phyloP scores from a whole-genome alignment of 2,888 invertebrate species.

The Ophion slaviceki region DNA sequence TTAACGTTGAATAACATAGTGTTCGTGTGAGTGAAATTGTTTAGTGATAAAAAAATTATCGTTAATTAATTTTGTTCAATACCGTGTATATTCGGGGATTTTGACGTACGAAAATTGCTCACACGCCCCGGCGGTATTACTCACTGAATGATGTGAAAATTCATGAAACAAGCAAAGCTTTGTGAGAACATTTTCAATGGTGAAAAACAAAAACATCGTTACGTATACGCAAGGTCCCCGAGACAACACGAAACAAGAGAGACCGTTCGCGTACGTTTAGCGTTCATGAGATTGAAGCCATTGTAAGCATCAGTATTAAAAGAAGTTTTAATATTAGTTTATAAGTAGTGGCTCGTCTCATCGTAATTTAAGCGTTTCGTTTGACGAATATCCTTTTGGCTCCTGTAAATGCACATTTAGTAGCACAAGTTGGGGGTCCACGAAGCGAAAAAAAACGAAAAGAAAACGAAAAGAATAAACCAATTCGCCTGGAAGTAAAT shows the following conservation, averaged over 20 bases:
- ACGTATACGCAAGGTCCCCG: conserved; percentile 18
- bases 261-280: conserved; percentile 28
- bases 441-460: not conserved
- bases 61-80: conserved; percentile 18
- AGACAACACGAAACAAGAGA: conserved; percentile 6
- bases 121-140: conserved; percentile 19
- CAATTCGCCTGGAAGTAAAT: conserved; percentile 20
- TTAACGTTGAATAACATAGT: conserved; percentile 30
- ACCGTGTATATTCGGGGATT: conserved; percentile 31
- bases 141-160: not conserved
- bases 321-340: conserved; percentile 62
- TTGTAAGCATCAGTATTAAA: conserved; percentile 73
- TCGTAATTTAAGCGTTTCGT: conserved; percentile 19
- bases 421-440: not conserved
- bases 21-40: conserved; percentile 43
- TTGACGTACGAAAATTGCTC: conserved; percentile 20
- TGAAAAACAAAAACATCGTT: not conserved
- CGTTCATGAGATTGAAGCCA: conserved; percentile 60
- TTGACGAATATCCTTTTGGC: conserved; percentile 26
- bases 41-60: conserved; percentile 17
- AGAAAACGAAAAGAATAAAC: not conserved
- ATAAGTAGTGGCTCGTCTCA: conserved; percentile 59
- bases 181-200: not conserved
- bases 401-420: conserved; percentile 29
- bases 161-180: not conserved